Base-by-base conservation (phyloP, 2,113 vertebrate species). In the Asarcornis scutulata region DNA sequence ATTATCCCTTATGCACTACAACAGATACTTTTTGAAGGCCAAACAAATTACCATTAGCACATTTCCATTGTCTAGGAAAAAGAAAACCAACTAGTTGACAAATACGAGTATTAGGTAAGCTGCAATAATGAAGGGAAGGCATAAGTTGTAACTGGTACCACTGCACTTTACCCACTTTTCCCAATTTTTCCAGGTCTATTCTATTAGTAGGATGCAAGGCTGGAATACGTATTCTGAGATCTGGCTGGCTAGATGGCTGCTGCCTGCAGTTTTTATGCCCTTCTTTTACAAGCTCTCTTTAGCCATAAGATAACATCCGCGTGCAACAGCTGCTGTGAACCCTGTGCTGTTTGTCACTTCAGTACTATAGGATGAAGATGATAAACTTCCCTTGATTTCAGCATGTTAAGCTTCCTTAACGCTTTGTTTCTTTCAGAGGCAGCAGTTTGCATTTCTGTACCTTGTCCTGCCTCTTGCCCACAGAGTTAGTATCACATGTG, bases 371-470 rank as follows among this genome's bases (percentile, higher is more conserved):
- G 83, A 88, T 42, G 46, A 73, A 84, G 94, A 95, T 86, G 91
- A 91, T 86, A 64, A 17, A 32, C 38, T 27, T 60, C 78, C 80
- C 80, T 67, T 48, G 60, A 88, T 86, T 96, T 78, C 86, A 95
- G 68, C 80, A 75, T 23, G n/a, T 85, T 86, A 93, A 95, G 83
- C 73, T 95, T 93, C 89, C 94, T 78, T 60, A 62, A 88, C 92
- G 86, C 83, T 93, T 93, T 86, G 80, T 93, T 92, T 96, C 92
- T 80, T 95, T 90, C 56, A 56, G 76, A 92, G 29, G 89, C 86
- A 91, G 80, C 95, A 92, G 91, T 32, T 78, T 86, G 60, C 60
- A 84, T 95, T 95, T 97, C 83, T 83, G 75, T 92, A 84, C 83
- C 89, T 72, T 48, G 71, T 23, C 25, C 55, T 86, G 63, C 40